Conservation (phyloP, 92 coral and sea anemone species). For the Montipora capitata region DNA sequence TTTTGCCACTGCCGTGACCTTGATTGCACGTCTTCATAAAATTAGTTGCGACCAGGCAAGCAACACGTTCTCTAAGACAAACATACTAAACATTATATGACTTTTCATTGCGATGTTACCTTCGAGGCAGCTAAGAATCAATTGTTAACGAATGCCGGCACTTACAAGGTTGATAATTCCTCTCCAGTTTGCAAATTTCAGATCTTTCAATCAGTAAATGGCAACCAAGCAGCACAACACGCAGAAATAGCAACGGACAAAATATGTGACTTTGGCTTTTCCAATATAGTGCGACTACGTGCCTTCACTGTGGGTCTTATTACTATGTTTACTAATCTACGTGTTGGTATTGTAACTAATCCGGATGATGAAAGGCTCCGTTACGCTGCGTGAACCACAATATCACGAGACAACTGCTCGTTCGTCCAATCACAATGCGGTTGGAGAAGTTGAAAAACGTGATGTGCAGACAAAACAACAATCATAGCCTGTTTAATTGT, state of each 20-base stretch:
- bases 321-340: slow-evolving; percentile 29
- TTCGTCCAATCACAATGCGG: slow-evolving; percentile 27
- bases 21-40: too few species aligned
- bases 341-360: slow-evolving; percentile 23
- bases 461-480: background rate
- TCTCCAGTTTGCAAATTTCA: background rate
- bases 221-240: background rate
- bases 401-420: slow-evolving; percentile 1
- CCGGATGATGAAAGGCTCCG: slow-evolving; percentile 18
- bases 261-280: background rate
- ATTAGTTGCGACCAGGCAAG: too few species aligned
- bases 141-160: too few species aligned
- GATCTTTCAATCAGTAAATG: background rate
- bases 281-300: slow-evolving; percentile 32
- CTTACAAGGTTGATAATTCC: too few species aligned
- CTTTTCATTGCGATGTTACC: too few species aligned
- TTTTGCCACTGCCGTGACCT: too few species aligned
- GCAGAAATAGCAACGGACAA: background rate
- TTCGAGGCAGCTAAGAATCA: too few species aligned
- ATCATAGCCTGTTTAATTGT: too few species aligned
- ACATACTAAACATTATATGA: too few species aligned
- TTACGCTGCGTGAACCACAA: background rate
- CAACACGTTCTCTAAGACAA: too few species aligned
- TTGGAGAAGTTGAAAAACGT: slow-evolving; percentile 1
- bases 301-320: slow-evolving; percentile 15